Base-by-base conservation (phyloP, 2,888 invertebrate genomes). In the Hirtodrosophila duncani region DNA sequence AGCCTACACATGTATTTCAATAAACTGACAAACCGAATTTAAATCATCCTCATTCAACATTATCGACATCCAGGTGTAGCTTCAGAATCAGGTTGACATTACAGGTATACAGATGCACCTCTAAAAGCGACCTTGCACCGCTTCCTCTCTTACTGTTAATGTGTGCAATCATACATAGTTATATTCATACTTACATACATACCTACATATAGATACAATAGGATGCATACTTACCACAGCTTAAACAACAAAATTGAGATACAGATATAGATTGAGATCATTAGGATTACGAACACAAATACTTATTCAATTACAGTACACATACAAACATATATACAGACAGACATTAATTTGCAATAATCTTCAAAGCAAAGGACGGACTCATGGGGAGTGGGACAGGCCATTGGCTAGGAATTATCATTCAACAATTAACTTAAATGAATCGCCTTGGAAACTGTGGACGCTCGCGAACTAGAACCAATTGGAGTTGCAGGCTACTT, bases 1-100 rank as follows among this genome's bases (percentile, higher is more conserved):
- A 17, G 23, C 16, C n/a, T n/a, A n/a, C 11, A 52, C 42, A 30
- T 37, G 11, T 14, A 24, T 41, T 41, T n/a, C n/a, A n/a, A n/a
- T n/a, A n/a, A n/a, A n/a, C n/a, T n/a, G n/a, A n/a, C n/a, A 61
- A 61, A 62, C 67, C 67, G 67, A 68, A 68, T 68, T 68, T 68
- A 68, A 53, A 66, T 38, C 50, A 65, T 53, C 43, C 51, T 38
- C 50, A 65, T 53, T 41, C 51, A 49, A 50, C 36, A 36, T 16
- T 26, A 31, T 27, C 21, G 31, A 37, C n/a, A 37, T 36, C 53
- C 53, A 42, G 17, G 36, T 42, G 46, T 43, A 46, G 46, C 21
- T 53, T 30, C 17, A 31, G 39, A 31, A 16, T 13, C 17, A 17
- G 30, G 29, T 16, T 30, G 24, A 29, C 23, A 34, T 14, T 10